Evolutionary conservation across 64 coral and sea anemone genomes (phyloP), one percentile per base, ranked within the genome.

Genomic region (Montipora cactus): DNA sequence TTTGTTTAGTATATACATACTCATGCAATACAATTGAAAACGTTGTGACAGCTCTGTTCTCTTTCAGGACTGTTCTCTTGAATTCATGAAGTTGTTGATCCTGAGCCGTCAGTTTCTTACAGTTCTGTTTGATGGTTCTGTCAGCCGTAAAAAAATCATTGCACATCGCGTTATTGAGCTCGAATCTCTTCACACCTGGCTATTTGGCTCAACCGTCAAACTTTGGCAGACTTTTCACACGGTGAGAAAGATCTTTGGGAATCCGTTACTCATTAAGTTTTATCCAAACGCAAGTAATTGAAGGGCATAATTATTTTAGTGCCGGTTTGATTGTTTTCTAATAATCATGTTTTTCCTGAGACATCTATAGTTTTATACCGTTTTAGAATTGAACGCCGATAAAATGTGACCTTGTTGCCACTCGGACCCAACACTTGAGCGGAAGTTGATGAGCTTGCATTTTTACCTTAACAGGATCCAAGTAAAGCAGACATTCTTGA

Each of bases 121-220:
- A 19, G 22, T 61, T 4, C 3, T 93, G 14, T 45, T 93, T 14
- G 69, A 81, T 57, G 92, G 92, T 46, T 88, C 75, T 11, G 66
- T 93, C 22, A 79, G 74, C 8, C 78, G 82, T n/a, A 77, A 68
- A 67, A 79, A 76, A 47, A 88, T 73, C 37, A 13, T 88, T 22
- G 13, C 86, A 0, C 67, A 88, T 51, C 84, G 80, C 44, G 84
- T 88, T 15, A 44, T 93, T 3, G 75, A 93, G 45, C 7, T 88
- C 6, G 92, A 93, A 55, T 72, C 75, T 23, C 68, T 93, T 7
- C 76, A 71, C 61, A 0, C 25, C 49, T 88, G 92, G 92, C 70
- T 81, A 2, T 5, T 89, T 59, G 51, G 58, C 15, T 89, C 87
- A 64, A 47, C 82, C 48, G 50, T 64, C 66, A 70, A 71, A n/a